A percentile compares a stretch with the other conserved stretches of the same genome.
Conservation (phyloP, 2,888 invertebrate species). For the Drymonia ruficornis region DNA sequence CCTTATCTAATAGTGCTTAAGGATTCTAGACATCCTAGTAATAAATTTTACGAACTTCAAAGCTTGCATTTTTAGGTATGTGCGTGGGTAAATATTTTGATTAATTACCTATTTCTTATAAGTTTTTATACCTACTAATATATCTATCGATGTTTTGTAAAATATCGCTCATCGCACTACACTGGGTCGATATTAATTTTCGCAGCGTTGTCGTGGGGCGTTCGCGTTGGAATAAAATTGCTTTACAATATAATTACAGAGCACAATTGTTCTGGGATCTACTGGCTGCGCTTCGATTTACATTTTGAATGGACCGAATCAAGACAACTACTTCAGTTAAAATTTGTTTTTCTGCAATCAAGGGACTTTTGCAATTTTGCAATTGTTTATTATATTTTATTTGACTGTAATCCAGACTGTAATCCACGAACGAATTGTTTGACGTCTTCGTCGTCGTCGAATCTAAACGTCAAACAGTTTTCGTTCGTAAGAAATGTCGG, state of each 20-base stretch:
- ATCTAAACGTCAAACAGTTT: too few species aligned
- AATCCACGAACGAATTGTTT: too few species aligned
- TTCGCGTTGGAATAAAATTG: conserved; percentile 63
- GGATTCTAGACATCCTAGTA: too few species aligned
- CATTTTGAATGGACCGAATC: conserved; percentile 60
- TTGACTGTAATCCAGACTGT: too few species aligned
- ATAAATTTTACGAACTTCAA: too few species aligned
- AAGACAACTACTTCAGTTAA: not conserved
- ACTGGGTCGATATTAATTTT: conserved; percentile 62
- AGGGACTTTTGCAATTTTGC: too few species aligned
- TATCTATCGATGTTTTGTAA: not conserved
- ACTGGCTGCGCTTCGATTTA: conserved; percentile 71
- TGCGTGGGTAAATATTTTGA: too few species aligned
- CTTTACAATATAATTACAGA: conserved; percentile 79
- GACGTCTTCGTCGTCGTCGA: too few species aligned
- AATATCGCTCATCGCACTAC: not conserved
- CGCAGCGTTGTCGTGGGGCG: conserved; percentile 41
- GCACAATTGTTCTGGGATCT: conserved; percentile 65
- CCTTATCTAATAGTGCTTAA: not conserved
- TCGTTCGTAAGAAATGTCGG: too few species aligned
- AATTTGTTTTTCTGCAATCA: not conserved
- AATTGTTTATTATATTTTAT: too few species aligned
- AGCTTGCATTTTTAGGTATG: not conserved
- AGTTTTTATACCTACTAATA: too few species aligned
- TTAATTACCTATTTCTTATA: not conserved